Evolutionary conservation across 2,888 invertebrate genomes (phyloP), one percentile per base, ranked within the genome.

Genomic region (Archaeoteleia sp.): DNA sequence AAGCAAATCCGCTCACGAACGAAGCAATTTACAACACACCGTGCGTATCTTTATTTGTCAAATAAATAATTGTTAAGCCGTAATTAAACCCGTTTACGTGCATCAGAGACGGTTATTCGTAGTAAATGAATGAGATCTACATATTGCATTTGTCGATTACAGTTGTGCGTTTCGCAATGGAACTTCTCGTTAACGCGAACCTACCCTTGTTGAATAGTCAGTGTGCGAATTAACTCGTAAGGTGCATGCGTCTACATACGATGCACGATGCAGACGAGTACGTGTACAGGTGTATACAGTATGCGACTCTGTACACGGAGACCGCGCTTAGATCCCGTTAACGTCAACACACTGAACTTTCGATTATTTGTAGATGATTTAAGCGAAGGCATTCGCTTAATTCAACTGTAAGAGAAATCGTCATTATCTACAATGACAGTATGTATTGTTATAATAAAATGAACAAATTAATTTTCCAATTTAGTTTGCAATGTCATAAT

Each of bases 121-220:
- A 23, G 12, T 8, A 30, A 40, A 61, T 20, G 39, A 54, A 48
- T 42, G 42, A 4, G 34, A 39, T 53, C 45, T 48, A 37, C 35
- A 35, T 54, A 49, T 63, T 55, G 29, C 49, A 48, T 34, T 29
- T 46, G 51, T 35, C 53, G 51, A 63, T 53, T 42, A 39, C 39
- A 25, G 27, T 29, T 20, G 46, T 27, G 12, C n/a, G 48, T 54
- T 37, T 53, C 60, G 54, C 32, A 49, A 35, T 29, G 30, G 23
- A 39, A 40, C 23, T 66, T 60, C 53, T 66, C 61, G 49, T 67
- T 61, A 67, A 54, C 32, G 42, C 17, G 29, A 55, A 27, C 23
- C 54, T 23, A 30, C 43, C 45, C 46, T 43, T 34, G 42, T 37
- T 37, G 7, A 27, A 40, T 29, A 25, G 46, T 40, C 32, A 4